Conservation (phyloP, 1,140 invertebrate genomes). For the Diorhabda carinulata region DNA sequence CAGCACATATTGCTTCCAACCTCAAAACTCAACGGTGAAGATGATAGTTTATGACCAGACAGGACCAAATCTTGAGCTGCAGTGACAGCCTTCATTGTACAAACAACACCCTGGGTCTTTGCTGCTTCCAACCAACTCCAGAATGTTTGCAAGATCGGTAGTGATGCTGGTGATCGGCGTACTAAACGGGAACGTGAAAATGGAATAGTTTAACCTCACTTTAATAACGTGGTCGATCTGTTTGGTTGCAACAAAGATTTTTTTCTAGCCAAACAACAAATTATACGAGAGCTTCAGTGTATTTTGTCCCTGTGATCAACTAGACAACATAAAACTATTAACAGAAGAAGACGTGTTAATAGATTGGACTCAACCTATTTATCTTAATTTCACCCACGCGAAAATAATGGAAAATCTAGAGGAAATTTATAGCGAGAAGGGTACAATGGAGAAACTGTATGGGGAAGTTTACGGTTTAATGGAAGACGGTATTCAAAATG, state of each 20-base stretch:
- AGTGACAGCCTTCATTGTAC: too few species aligned
- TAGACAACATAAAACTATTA: conserved; percentile 65
- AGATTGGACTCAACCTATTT: conserved; percentile 71
- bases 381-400: conserved; percentile 77
- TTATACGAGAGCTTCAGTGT: conserved; percentile 77
- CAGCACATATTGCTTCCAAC: too few species aligned
- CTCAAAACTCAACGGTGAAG: too few species aligned
- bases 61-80: too few species aligned
- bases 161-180: too few species aligned
- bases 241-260: not conserved
- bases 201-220: too few species aligned
- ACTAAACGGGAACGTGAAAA: too few species aligned
- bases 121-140: too few species aligned
- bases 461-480: conserved; percentile 67
- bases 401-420: conserved; percentile 70
- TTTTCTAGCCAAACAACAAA: conserved; percentile 66
- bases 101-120: too few species aligned
- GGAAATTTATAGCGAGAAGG: conserved; percentile 59
- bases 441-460: conserved; percentile 66
- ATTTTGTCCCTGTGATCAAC: conserved; percentile 70
- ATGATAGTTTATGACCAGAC: too few species aligned
- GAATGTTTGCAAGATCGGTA: too few species aligned
- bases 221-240: not conserved
- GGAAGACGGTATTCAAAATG: conserved; percentile 20
- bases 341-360: conserved; percentile 70